Conservation (phyloP, 2,888 invertebrate species). For the Sialis fuliginosa region DNA sequence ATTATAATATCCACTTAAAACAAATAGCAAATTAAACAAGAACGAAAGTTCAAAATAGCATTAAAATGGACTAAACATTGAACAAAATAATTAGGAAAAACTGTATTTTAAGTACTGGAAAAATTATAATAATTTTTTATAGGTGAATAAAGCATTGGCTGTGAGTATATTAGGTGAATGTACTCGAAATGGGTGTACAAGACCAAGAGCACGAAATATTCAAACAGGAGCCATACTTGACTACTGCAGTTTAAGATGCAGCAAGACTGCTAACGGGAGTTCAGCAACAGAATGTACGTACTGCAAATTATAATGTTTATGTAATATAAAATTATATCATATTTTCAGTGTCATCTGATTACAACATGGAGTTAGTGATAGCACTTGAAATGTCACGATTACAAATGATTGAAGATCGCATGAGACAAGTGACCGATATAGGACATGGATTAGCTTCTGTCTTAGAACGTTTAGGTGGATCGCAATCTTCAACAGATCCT, state of each 20-base stretch:
- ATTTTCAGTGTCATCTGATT: constrained; percentile 22
- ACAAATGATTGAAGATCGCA: constrained; percentile 42
- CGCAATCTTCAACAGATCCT: background rate
- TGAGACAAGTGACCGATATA: constrained; percentile 22
- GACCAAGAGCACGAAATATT: constrained; percentile 27
- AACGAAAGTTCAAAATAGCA: no score
- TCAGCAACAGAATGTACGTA: no score
- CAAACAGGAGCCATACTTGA: constrained; percentile 31
- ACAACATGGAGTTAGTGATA: constrained; percentile 43
- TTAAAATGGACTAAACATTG: no score
- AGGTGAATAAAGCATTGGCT: constrained; percentile 19
- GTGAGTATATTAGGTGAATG: constrained; percentile 24
- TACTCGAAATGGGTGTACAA: constrained; percentile 23
- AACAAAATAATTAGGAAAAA: no score
- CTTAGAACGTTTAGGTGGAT: constrained; percentile 8
- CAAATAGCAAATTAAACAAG: no score
- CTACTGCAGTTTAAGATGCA: constrained; percentile 34
- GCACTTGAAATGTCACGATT: constrained; percentile 49
- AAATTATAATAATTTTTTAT: background rate
- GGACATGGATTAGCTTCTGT: constrained; percentile 17
- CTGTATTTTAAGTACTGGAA: no score
- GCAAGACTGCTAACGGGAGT: constrained; percentile 12
- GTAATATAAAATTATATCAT: no score
- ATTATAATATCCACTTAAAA: no score
- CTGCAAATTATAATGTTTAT: no score